A percentile compares a stretch with the other conserved stretches of the same genome.
These are phyloP conservation scores for Rhombomys opimus DNA, from an alignment of 2,113 vertebrate genomes.

Conservation along the genomic window DNA sequence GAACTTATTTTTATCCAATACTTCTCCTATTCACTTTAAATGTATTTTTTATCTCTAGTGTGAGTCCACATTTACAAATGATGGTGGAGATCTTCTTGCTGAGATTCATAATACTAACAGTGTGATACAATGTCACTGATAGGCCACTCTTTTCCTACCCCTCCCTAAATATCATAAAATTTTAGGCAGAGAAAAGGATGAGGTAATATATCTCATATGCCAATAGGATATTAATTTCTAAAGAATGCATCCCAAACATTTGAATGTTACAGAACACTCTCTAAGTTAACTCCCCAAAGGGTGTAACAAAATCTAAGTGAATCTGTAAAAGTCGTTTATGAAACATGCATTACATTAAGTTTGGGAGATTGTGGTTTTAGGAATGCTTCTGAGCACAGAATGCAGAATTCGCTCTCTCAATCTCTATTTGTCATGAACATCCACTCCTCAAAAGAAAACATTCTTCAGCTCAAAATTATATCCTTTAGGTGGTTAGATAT, in stretches of 20 bases:
- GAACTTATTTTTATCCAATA: conserved; percentile 32
- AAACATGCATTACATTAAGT: conserved; percentile 47
- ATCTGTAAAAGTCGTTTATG: conserved; percentile 74
- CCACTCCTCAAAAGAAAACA: conserved; percentile 70
- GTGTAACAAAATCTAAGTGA: conserved; percentile 78
- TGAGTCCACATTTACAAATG: neutral
- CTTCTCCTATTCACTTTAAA: neutral
- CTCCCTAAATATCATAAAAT: conserved; percentile 57
- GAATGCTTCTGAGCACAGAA: conserved; percentile 29
- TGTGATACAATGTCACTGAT: conserved; percentile 42
- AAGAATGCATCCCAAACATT: conserved; percentile 78
- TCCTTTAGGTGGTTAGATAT: neutral
- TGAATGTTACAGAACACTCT: conserved; percentile 75
- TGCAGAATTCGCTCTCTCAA: conserved; percentile 14
- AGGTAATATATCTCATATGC: conserved; percentile 78
- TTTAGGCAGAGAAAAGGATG: conserved; percentile 73
- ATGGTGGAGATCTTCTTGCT: neutral
- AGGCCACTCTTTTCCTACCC: conserved; percentile 38
- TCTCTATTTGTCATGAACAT: conserved; percentile 54
- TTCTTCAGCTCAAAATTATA: conserved; percentile 22
- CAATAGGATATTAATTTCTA: conserved; percentile 79
- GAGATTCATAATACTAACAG: conserved; percentile 21
- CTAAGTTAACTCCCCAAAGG: conserved; percentile 80
- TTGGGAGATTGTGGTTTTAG: conserved; percentile 25
- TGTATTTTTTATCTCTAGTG: neutral